A percentile compares a stretch with the other conserved stretches of the same genome.
Conservation (phyloP, 2,888 invertebrate genomes). For the Chamaedrilus cognettii region DNA sequence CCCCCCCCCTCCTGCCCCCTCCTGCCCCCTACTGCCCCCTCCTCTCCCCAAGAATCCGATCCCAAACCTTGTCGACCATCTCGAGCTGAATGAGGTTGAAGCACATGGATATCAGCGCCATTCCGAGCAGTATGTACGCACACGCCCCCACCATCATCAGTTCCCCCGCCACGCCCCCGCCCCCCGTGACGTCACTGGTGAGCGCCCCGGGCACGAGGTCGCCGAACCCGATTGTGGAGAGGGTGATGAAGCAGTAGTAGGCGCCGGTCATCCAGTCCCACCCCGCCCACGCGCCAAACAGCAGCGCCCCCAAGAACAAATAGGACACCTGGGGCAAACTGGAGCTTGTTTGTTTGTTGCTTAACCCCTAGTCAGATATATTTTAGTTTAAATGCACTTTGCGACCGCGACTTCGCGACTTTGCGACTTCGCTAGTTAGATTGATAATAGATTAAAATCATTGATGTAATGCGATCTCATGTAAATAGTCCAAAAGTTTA, state of each 20-base stretch:
- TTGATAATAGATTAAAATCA: too few species aligned
- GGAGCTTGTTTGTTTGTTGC: too few species aligned
- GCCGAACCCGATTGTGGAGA: slow-evolving; percentile 59
- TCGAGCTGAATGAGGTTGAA: slow-evolving; percentile 59
- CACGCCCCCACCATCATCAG: slow-evolving; percentile 53
- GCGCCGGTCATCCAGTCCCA: slow-evolving; percentile 52
- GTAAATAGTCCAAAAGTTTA: too few species aligned
- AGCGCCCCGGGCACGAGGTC: slow-evolving; percentile 43
- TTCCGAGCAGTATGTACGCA: slow-evolving; percentile 56
- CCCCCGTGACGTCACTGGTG: background rate
- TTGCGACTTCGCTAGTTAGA: too few species aligned
- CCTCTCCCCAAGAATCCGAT: too few species aligned
- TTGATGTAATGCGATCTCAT: too few species aligned
- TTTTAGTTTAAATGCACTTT: too few species aligned
- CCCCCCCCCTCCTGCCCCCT: too few species aligned
- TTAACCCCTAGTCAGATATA: too few species aligned
- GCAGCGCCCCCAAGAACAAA: slow-evolving; percentile 55
- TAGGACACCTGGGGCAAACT: slow-evolving; percentile 41
- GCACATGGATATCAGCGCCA: slow-evolving; percentile 60
- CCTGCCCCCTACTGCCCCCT: too few species aligned
- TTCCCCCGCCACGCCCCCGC: slow-evolving; percentile 40
- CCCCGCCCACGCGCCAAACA: slow-evolving; percentile 57
- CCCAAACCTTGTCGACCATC: slow-evolving; percentile 41
- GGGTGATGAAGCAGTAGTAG: slow-evolving; percentile 60
- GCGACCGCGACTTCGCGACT: too few species aligned